Base-by-base conservation (phyloP, 2,888 invertebrate species). In the Notodonta dromedarius region DNA sequence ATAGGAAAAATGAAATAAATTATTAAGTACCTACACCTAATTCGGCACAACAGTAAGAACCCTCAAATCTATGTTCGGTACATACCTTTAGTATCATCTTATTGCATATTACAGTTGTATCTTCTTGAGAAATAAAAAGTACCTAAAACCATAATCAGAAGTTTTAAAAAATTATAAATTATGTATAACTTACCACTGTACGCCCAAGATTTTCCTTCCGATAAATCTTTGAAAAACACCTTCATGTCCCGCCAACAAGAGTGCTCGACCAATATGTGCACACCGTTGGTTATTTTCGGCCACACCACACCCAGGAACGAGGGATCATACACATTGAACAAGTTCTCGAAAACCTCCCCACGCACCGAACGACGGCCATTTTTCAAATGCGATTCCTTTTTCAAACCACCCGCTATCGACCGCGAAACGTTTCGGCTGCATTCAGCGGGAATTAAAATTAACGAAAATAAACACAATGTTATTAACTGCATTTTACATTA, bases 151-250 rank as follows among this genome's bases (percentile, higher is more conserved):
- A 24, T 2, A 24, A 24, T 24, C 24, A 2, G 24, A 24, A 24
- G 24, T 24, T 24, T 24, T 24, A 24, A 24, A 24, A 24, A 24
- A 24, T n/a, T n/a, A n/a, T n/a, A n/a, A n/a, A n/a, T n/a, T n/a
- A n/a, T n/a, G n/a, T n/a, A n/a, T 24, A 24, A 83, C 94, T 92
- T 78, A 94, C 95, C 91, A 76, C 82, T 90, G 61, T 93, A 87
- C 0, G 94, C 94, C 94, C 94, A 94, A 48, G 86, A 84, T 61
- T 87, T 85, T 7, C 91, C 93, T n/a, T 85, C 88, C 0, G 82
- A 74, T 65, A 94, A 76, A 61, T 93, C 94, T 67, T 75, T 85
- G 64, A 91, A 88, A 70, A 93, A 90, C 63, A 84, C 76, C 50
- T 86, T 85, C 61, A 94, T 70, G 65, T 94, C 92, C 1, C 85